Percentiles rank a stretch among this genome's conserved stretches.
These are phyloP conservation scores for Caenorhabditis macrosperma DNA, from an alignment of 2,888 invertebrate genomes.

Conservation along the genomic window DNA sequence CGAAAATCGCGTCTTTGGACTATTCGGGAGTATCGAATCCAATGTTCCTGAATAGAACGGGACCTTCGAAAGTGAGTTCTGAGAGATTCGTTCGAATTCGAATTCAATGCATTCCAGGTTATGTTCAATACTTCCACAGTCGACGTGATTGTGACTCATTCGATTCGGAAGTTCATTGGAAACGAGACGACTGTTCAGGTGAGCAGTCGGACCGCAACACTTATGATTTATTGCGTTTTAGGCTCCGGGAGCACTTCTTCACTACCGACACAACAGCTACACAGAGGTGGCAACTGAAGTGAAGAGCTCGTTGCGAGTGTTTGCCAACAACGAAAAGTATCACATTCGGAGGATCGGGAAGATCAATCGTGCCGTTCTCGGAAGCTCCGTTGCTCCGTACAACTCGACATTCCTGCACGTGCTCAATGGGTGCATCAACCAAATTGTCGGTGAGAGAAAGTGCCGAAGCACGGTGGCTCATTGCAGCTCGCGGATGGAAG, in stretches of 20 bases:
- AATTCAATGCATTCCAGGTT: not conserved
- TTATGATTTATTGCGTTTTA: not conserved
- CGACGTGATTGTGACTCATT: conserved; percentile 35
- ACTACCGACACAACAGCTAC: conserved; percentile 46
- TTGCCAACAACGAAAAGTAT: conserved; percentile 2
- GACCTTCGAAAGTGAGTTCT: conserved; percentile 42
- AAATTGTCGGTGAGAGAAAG: conserved; percentile 43
- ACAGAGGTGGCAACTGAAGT: conserved; percentile 9
- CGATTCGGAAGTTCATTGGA: conserved; percentile 33
- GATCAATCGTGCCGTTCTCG: conserved; percentile 12
- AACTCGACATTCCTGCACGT: conserved; percentile 30
- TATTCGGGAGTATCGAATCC: conserved; percentile 29
- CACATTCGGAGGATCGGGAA: conserved; percentile 27
- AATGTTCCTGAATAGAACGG: conserved; percentile 25
- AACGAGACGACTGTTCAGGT: conserved; percentile 21
- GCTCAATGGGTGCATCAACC: conserved; percentile 30
- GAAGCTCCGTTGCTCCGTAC: not conserved
- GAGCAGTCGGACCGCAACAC: not conserved
- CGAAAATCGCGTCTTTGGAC: conserved; percentile 26
- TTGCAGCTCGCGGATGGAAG: conserved; percentile 29
- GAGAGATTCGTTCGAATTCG: not conserved
- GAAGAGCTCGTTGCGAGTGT: conserved; percentile 3
- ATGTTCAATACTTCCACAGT: conserved; percentile 34
- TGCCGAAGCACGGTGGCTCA: conserved; percentile 41
- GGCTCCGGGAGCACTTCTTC: conserved; percentile 38